A percentile compares a stretch with the other conserved stretches of the same genome.
Conservation (phyloP, 2,797 vertebrate species). For the Propithecus perrieri region DNA sequence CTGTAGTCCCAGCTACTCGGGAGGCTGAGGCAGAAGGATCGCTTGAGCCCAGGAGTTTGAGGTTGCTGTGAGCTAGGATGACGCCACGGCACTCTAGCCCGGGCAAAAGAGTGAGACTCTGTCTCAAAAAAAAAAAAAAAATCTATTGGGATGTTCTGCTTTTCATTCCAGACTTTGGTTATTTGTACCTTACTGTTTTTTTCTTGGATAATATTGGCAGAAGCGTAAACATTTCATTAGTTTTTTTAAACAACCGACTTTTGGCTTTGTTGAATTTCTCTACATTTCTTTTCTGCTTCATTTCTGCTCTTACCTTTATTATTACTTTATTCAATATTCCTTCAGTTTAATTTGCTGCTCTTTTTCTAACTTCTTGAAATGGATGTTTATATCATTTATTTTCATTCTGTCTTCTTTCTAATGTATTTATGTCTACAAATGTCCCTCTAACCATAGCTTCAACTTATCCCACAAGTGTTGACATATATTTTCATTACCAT, state of each 20-base stretch:
- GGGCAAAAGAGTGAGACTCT: no score
- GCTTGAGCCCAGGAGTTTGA: no score
- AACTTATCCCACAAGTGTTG: neutral
- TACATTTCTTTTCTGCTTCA: neutral
- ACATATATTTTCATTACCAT: neutral
- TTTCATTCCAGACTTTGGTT: neutral
- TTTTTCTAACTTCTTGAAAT: conserved; percentile 1
- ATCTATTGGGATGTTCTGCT: neutral
- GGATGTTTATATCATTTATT: neutral
- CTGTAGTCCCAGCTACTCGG: no score
- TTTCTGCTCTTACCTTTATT: neutral
- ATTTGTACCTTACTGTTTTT: neutral
- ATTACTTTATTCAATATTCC: neutral
- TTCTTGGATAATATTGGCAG: neutral
- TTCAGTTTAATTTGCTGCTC: neutral
- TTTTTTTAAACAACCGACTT: neutral
- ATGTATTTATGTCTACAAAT: neutral
- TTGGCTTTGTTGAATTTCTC: neutral
- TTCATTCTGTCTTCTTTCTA: conserved; percentile 8
- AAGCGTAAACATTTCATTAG: neutral
- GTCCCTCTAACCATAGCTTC: neutral
- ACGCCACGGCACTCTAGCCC: no score
- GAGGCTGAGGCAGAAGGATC: no score
- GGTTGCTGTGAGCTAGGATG: no score
- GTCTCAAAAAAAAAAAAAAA: no score